Evolutionary conservation across 53 echinoderm and acorn worm genomes (phyloP).

Genomic region (Henricia sp.): DNA sequence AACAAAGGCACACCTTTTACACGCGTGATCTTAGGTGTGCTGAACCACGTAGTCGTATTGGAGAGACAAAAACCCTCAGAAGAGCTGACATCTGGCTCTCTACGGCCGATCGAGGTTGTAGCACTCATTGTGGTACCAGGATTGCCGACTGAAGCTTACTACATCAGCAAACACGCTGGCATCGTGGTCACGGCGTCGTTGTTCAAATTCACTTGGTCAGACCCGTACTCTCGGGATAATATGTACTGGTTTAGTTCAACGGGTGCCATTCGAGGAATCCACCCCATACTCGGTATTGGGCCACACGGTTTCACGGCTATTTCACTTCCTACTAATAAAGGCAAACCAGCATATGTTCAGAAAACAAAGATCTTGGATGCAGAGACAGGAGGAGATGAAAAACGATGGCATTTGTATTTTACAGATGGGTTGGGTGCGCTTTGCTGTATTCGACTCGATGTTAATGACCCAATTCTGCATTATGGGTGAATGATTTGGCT

Average conservation of each 20-base stretch:
- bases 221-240: not conserved
- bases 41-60: conserved; percentile 4
- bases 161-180: not conserved
- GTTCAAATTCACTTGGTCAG: not conserved
- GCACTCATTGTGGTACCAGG: not conserved
- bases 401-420: conserved; percentile 19
- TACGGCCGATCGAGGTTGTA: not conserved
- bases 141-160: not conserved
- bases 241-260: not conserved
- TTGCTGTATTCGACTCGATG: conserved; percentile 1
- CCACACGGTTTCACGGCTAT: conserved; percentile 6
- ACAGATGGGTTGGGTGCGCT: conserved; percentile 14
- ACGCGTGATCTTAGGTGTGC: not conserved
- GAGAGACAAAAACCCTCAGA: not conserved
- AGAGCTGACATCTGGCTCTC: not conserved
- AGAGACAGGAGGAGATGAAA: not conserved
- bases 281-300: not conserved
- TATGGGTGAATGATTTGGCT: not conserved
- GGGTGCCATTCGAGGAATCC: conserved; percentile 11
- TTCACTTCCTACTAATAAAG: not conserved
- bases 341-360: not conserved
- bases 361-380: not conserved
- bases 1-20: not conserved
- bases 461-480: not conserved
- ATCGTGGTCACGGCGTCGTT: conserved; percentile 4